Percentiles rank a stretch among this genome's conserved stretches.
These are phyloP conservation scores for Drosophila barbarae DNA, from an alignment of 2,888 invertebrate species.

Conservation along the genomic window DNA sequence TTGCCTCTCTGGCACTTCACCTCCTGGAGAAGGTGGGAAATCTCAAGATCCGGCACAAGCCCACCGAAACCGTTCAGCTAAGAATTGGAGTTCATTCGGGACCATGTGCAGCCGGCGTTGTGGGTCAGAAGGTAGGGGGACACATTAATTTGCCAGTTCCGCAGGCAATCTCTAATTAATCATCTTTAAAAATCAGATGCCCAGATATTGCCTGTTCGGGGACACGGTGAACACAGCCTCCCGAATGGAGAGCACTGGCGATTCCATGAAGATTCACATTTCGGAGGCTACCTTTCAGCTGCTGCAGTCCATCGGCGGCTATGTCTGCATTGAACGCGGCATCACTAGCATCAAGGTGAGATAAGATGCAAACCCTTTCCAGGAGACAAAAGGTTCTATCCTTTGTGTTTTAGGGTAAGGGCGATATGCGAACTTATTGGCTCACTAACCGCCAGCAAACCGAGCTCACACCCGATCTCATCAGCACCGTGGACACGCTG, in stretches of 20 bases:
- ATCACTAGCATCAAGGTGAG: conserved; percentile 86
- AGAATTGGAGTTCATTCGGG: conserved; percentile 87
- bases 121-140: conserved; percentile 82
- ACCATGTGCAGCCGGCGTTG: conserved; percentile 90
- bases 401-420: conserved; percentile 87
- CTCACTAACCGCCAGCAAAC: conserved; percentile 83
- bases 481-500: conserved; percentile 71
- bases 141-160: not conserved
- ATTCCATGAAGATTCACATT: conserved; percentile 87
- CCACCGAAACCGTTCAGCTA: conserved; percentile 84
- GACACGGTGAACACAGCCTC: conserved; percentile 92
- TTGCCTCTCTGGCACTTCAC: conserved; percentile 89
- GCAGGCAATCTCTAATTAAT: too few species aligned
- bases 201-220: conserved; percentile 90
- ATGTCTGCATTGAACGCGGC: conserved; percentile 86
- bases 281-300: conserved; percentile 86
- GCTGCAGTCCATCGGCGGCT: conserved; percentile 86
- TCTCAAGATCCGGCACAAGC: conserved; percentile 85
- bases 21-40: conserved; percentile 85
- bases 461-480: conserved; percentile 73
- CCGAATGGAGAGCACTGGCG: conserved; percentile 88
- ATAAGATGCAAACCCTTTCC: fast-evolving
- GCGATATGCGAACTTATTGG: conserved; percentile 93
- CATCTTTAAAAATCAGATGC: conserved; percentile 82
- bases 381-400: not conserved